Evolutionary conservation across 2,888 invertebrate species (phyloP).

Genomic region (Stenoptilia bipunctidactyla): DNA sequence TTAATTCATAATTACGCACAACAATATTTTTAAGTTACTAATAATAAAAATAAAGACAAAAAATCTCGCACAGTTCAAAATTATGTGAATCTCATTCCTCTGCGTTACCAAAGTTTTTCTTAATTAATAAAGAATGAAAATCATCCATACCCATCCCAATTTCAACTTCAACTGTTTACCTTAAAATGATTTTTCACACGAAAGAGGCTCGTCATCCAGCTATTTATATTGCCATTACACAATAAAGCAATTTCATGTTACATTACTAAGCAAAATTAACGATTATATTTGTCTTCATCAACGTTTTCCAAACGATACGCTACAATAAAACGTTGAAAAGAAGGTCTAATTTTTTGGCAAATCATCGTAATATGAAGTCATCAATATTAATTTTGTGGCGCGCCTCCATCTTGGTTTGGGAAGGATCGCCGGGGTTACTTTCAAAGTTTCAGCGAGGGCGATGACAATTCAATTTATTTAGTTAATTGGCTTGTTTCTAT

Average conservation of each 20-base stretch:
- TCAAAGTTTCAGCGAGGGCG: constrained; percentile 32
- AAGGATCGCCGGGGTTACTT: constrained; percentile 40
- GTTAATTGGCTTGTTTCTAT: constrained; percentile 61
- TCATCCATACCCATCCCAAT: no score
- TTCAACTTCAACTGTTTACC: no score
- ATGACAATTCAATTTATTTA: constrained; percentile 58
- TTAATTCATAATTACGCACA: no score
- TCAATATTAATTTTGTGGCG: constrained; percentile 68
- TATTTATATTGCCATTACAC: not conserved
- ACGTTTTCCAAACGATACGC: constrained; percentile 41
- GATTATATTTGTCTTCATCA: constrained; percentile 67
- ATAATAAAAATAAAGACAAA: no score
- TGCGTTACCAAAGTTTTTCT: no score
- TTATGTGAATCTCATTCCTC: no score
- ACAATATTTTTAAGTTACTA: no score
- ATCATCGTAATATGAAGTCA: constrained; percentile 68
- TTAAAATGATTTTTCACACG: no score
- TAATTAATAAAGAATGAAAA: no score
- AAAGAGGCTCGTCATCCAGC: no score
- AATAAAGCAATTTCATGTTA: constrained; percentile 28
- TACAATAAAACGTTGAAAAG: constrained; percentile 68
- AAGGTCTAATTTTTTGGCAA: constrained; percentile 65
- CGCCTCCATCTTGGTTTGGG: constrained; percentile 35
- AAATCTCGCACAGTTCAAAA: no score
- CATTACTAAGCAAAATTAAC: constrained; percentile 60